Percentiles rank a stretch among this genome's conserved stretches.
Evolutionary conservation across 2,888 invertebrate genomes (phyloP).

Genomic region (Sinhomidia bicolor): DNA sequence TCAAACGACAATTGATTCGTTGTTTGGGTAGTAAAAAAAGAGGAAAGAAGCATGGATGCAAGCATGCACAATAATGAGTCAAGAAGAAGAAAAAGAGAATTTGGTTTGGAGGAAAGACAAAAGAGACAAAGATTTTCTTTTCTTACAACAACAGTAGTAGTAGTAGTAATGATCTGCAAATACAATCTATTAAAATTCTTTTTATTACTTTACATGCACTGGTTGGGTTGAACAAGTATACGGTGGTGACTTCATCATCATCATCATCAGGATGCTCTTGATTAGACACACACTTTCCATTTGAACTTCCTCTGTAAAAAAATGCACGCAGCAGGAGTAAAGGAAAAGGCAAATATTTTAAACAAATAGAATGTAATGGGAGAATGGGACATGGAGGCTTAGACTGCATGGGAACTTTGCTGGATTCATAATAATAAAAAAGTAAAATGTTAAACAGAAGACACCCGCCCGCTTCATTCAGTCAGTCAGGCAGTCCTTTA

Average conservation of each 20-base stretch:
- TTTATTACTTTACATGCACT: no score
- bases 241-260: neutral
- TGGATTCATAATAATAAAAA: neutral
- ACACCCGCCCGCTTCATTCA: neutral
- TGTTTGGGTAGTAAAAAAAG: constrained; percentile 19
- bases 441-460: neutral
- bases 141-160: no score
- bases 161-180: no score
- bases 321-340: no score
- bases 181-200: no score
- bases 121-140: no score
- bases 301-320: neutral
- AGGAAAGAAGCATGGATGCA: neutral
- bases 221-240: no score
- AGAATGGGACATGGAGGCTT: neutral
- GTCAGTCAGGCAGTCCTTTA: constrained; percentile 17
- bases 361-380: neutral
- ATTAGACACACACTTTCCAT: no score
- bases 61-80: neutral
- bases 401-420: constrained; percentile 14
- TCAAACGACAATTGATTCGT: constrained; percentile 15
- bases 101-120: no score
- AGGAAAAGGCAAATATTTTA: neutral
- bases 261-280: no score
- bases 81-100: no score